Base-by-base conservation (phyloP, 2,888 invertebrate genomes). In the Globia sparganii region DNA sequence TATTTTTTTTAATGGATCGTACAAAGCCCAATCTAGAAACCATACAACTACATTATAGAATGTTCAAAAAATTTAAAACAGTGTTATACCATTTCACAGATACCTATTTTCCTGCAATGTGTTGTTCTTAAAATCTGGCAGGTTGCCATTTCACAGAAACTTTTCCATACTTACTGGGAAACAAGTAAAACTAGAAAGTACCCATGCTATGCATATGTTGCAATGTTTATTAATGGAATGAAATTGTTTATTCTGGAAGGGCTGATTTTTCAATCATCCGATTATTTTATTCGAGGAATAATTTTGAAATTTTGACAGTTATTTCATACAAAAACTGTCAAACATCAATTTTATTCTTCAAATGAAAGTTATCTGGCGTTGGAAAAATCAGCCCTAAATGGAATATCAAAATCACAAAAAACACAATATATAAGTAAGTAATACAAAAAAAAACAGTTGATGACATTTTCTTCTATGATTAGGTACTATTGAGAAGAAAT, bases 131-230 rank as follows among this genome's bases (percentile, higher is more conserved):
- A 31, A 46, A 34, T 64, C 34, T 77, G 53, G 64, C 75, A 75
- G 31, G 11, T 62, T 53, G 64, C 77, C 75, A 75, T 43, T 34
- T 15, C 31, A 53, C 40, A 77, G 43, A 75, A 40, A 49, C 34
- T 66, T 56, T 11, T 56, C 11, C 0, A 2, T 53, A 53, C 4
- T 49, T 25, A 46, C 46, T n/a, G n/a, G n/a, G n/a, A n/a, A n/a
- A n/a, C n/a, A n/a, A n/a, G n/a, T n/a, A n/a, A n/a, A n/a, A n/a
- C n/a, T n/a, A 77, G 77, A 77, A 75, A 75, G 64, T 34, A 25
- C 18, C n/a, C 31, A 25, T 21, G 53, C 11, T n/a, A n/a, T 56
- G n/a, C n/a, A 56, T 49, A 4, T 62, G n/a, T 25, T 75, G 2
- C 11, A 59, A 25, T 61, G 15, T 25, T 56, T 11, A 53, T 18